Conservation (phyloP, 2,797 vertebrate genomes). For the Hozukius guyotensis region DNA sequence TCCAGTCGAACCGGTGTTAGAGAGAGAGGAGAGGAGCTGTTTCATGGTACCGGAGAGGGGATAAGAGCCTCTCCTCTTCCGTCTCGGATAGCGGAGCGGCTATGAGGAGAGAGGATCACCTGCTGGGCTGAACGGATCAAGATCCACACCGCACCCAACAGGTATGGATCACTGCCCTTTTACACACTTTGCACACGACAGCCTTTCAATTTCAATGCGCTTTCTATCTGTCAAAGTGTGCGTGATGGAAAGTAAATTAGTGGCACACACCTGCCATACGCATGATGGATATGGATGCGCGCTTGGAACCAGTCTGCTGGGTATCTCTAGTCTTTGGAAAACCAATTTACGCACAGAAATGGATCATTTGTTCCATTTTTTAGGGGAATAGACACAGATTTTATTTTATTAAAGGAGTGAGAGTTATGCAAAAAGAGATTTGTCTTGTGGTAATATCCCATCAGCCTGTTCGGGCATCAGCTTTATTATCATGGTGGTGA, state of each 20-base stretch:
- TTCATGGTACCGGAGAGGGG: slow-evolving; percentile 61
- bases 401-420: slow-evolving; percentile 1
- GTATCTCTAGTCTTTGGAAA: neutral
- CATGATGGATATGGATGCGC: neutral
- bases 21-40: slow-evolving; percentile 41
- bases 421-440: slow-evolving; percentile 14
- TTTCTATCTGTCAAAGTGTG: slow-evolving; percentile 16
- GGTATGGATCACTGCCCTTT: slow-evolving; percentile 64
- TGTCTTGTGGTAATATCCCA: neutral
- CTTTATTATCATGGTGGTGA: slow-evolving; percentile 28
- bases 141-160: slow-evolving; percentile 82
- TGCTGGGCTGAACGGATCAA: slow-evolving; percentile 72
- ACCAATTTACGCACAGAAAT: slow-evolving; percentile 32
- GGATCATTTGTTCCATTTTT: slow-evolving; percentile 16
- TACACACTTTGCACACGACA: neutral
- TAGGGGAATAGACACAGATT: neutral
- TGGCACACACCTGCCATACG: slow-evolving; percentile 1
- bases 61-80: slow-evolving; percentile 69
- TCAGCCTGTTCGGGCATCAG: neutral
- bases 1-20: slow-evolving; percentile 49
- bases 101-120: slow-evolving; percentile 77
- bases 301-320: neutral
- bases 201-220: neutral
- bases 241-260: slow-evolving; percentile 21
- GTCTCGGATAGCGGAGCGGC: slow-evolving; percentile 72